Conservation (phyloP, 2,113 vertebrate species). For the Petrocephalus microphthalmus region DNA sequence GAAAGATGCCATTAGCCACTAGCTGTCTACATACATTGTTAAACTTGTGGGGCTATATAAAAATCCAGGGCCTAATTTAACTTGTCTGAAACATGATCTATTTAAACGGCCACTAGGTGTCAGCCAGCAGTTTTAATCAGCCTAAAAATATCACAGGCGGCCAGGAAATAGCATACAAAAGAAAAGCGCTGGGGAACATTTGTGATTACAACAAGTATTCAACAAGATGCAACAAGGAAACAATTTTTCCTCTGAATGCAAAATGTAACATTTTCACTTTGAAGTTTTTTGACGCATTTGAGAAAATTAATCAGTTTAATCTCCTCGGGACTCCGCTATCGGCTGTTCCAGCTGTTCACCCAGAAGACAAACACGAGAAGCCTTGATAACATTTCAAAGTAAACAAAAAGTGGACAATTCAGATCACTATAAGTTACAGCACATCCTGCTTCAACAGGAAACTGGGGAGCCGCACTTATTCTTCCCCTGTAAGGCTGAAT, state of each 20-base stretch:
- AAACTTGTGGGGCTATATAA: background rate
- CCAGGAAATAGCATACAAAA: background rate
- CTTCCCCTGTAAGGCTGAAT: slow-evolving; percentile 5
- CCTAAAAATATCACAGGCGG: background rate
- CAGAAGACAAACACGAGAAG: slow-evolving; percentile 10
- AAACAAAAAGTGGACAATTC: slow-evolving; percentile 8
- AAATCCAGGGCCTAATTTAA: background rate
- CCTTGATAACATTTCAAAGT: slow-evolving; percentile 5
- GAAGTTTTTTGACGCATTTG: background rate
- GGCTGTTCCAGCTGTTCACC: slow-evolving; percentile 8
- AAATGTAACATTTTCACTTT: background rate
- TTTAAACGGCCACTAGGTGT: slow-evolving; percentile 14
- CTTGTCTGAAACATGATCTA: background rate
- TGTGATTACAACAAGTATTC: background rate
- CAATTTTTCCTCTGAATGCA: background rate
- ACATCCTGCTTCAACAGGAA: slow-evolving; percentile 14
- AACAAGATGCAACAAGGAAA: background rate
- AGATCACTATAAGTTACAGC: background rate
- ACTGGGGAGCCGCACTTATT: background rate
- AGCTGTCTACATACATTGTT: background rate
- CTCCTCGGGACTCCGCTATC: background rate
- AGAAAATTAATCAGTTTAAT: background rate
- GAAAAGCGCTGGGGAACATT: background rate
- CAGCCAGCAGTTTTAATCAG: slow-evolving; percentile 5
- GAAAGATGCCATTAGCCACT: background rate